phyloP scores from a whole-genome alignment of 2,888 invertebrate genomes.

The Chesias legatella region DNA sequence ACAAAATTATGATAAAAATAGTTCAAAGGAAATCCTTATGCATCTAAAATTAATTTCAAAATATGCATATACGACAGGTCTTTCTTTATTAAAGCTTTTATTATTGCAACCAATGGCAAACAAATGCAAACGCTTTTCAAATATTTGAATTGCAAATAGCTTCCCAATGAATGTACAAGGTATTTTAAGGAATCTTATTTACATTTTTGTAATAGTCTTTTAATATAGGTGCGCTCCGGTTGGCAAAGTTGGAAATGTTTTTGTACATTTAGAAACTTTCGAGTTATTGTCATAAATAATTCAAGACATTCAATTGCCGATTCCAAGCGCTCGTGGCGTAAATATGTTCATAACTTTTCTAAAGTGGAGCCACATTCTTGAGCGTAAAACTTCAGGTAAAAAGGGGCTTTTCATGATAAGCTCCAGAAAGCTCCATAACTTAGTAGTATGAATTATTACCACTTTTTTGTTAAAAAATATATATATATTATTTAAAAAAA shows the following conservation, averaged over 20 bases:
- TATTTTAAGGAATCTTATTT: constrained; percentile 23
- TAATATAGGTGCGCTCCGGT: constrained; percentile 15
- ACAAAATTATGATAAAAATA: too few species aligned
- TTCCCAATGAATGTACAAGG: constrained; percentile 25
- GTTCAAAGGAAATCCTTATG: too few species aligned
- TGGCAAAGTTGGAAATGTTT: constrained; percentile 17
- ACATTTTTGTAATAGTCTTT: constrained; percentile 25
- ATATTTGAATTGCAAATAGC: constrained; percentile 29
- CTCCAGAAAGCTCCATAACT: not conserved
- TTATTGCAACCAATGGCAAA: constrained; percentile 1
- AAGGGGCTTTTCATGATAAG: not conserved
- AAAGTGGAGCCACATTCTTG: constrained; percentile 7
- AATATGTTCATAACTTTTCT: constrained; percentile 17
- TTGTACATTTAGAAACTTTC: constrained; percentile 15
- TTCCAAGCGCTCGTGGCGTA: constrained; percentile 11
- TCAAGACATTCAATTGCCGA: constrained; percentile 20
- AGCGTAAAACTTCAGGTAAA: constrained; percentile 1
- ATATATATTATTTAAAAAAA: too few species aligned
- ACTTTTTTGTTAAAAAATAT: too few species aligned
- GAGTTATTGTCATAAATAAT: constrained; percentile 22
- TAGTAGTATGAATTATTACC: too few species aligned
- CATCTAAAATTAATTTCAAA: not conserved
- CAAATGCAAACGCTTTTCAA: constrained; percentile 13
- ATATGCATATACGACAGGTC: not conserved
- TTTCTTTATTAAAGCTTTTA: too few species aligned